Conservation (phyloP, 2,113 vertebrate genomes). For the Geothlypis trichas region DNA sequence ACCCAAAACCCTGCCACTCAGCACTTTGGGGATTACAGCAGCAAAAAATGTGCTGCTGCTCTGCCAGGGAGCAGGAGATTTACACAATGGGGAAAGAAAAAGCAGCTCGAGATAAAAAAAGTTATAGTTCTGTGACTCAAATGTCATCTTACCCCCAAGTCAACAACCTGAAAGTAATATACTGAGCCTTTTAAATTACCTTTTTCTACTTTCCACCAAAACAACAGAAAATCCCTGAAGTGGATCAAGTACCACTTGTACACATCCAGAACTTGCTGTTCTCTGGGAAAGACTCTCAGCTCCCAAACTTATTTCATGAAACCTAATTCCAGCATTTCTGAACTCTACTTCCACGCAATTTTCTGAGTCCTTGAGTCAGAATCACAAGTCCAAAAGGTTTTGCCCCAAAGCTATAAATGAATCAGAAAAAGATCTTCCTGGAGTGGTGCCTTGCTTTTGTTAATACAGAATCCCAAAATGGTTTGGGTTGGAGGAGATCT, state of each 20-base stretch:
- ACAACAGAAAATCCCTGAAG: neutral
- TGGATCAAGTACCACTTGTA: neutral
- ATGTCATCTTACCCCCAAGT: slow-evolving; percentile 11
- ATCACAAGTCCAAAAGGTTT: neutral
- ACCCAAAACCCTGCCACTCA: neutral
- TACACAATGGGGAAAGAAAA: neutral
- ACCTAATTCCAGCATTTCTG: neutral
- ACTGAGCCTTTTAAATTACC: slow-evolving; percentile 26
- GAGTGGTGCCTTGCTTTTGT: neutral
- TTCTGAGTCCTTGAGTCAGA: neutral
- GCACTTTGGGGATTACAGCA: neutral
- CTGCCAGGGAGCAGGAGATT: neutral
- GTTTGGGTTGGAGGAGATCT: neutral
- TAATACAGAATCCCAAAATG: neutral
- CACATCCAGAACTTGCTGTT: neutral
- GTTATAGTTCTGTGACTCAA: neutral
- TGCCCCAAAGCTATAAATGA: neutral
- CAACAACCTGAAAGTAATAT: slow-evolving; percentile 17
- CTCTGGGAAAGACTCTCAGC: neutral
- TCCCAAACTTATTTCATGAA: neutral
- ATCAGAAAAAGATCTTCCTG: neutral
- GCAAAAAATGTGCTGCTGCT: neutral
- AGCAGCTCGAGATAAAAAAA: neutral
- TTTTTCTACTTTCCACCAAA: neutral
- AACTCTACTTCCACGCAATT: neutral